A percentile compares a stretch with the other conserved stretches of the same genome.
Conservation (phyloP, 2,888 invertebrate species). For the Brachyopa scutellaris region DNA sequence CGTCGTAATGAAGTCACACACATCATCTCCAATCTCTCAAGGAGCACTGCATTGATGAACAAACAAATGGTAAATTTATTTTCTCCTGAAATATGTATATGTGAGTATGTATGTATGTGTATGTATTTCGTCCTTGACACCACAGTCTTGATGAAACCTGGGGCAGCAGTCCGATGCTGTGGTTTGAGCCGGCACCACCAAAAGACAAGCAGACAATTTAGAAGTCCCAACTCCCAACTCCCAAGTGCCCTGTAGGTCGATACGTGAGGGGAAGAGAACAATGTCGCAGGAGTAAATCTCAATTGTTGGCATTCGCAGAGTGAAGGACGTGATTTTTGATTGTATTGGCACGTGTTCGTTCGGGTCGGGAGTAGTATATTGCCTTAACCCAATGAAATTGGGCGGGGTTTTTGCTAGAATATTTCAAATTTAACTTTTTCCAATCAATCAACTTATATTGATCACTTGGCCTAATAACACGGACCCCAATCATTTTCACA, state of each 20-base stretch:
- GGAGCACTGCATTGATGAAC: not conserved
- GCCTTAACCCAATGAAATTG: too few species aligned
- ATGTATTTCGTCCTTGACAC: conserved; percentile 48
- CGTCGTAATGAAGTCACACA: too few species aligned
- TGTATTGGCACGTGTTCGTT: conserved; percentile 42
- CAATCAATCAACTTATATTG: too few species aligned
- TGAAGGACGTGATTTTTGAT: conserved; percentile 29
- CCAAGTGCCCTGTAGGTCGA: conserved; percentile 47
- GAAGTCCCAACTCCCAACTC: too few species aligned
- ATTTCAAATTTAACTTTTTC: too few species aligned
- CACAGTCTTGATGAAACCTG: conserved; percentile 10
- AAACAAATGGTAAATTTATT: conserved; percentile 4
- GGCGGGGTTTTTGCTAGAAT: too few species aligned
- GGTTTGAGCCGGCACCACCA: conserved; percentile 28
- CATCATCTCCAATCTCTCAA: conserved; percentile 13
- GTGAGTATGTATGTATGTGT: too few species aligned
- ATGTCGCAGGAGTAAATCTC: conserved; percentile 41
- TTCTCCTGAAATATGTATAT: conserved; percentile 7
- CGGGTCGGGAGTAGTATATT: too few species aligned
- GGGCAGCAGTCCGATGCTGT: not conserved
- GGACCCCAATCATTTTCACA: too few species aligned
- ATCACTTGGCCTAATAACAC: too few species aligned
- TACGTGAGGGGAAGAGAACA: conserved; percentile 30
- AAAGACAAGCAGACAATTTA: conserved; percentile 49
- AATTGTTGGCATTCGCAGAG: conserved; percentile 26